Percentiles rank a stretch among this genome's conserved stretches.
These are phyloP conservation scores for Aegypius monachus DNA, from an alignment of 2,113 vertebrate species.

Conservation along the genomic window DNA sequence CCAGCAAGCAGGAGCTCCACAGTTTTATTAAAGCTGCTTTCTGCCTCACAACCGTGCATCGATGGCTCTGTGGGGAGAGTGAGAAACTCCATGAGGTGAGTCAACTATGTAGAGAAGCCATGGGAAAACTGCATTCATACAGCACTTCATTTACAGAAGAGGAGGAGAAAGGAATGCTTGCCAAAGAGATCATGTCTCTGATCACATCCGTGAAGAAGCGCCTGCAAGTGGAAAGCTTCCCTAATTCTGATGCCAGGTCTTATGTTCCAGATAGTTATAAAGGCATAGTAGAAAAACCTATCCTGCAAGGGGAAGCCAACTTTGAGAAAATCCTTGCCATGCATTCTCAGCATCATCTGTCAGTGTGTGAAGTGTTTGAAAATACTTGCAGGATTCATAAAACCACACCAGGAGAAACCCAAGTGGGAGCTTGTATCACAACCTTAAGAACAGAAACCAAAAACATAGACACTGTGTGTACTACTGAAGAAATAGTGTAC, in stretches of 20 bases:
- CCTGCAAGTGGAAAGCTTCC: conserved; percentile 74
- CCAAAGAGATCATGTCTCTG: conserved; percentile 77
- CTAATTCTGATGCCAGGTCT: conserved; percentile 76
- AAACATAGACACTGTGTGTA: conserved; percentile 45
- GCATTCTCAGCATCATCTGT: conserved; percentile 83
- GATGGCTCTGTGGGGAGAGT: conserved; percentile 68
- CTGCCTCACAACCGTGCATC: conserved; percentile 77
- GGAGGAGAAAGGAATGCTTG: conserved; percentile 69
- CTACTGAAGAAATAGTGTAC: background rate
- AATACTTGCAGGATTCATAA: conserved; percentile 45
- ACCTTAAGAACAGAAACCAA: conserved; percentile 79
- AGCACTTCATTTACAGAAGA: background rate
- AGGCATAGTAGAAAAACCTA: conserved; percentile 4
- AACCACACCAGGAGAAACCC: background rate
- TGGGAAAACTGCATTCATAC: conserved; percentile 76
- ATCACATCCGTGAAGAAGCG: conserved; percentile 70
- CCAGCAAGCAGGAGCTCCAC: conserved; percentile 90
- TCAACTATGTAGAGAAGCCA: conserved; percentile 74
- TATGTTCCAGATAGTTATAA: conserved; percentile 85
- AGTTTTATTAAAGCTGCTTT: conserved; percentile 88
- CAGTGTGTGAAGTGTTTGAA: conserved; percentile 77
- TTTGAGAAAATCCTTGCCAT: conserved; percentile 77
- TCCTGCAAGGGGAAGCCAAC: conserved; percentile 47
- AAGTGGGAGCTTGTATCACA: conserved; percentile 79
- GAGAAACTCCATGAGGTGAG: background rate